These are phyloP conservation scores for Lucinisca nassula DNA, from an alignment of 2,888 invertebrate genomes.

Conservation along the genomic window DNA sequence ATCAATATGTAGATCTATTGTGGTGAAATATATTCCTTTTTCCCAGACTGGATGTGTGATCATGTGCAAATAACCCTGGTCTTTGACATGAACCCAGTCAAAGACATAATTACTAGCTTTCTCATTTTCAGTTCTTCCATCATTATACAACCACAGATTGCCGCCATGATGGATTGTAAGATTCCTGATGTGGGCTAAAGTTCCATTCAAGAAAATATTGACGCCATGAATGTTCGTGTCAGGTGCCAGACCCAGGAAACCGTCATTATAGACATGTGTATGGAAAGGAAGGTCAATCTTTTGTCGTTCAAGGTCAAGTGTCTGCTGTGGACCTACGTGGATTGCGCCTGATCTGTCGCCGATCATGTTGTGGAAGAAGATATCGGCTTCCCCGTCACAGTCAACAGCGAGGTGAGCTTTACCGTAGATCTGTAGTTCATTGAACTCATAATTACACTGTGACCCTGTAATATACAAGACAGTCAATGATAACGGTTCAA, in stretches of 20 bases:
- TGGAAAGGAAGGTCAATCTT: conserved; percentile 81
- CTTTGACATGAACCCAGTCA: conserved; percentile 79
- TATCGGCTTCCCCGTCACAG: conserved; percentile 66
- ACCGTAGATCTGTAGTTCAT: conserved; percentile 82
- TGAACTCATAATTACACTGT: conserved; percentile 67
- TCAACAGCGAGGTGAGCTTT: conserved; percentile 79
- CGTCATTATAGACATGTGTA: conserved; percentile 79
- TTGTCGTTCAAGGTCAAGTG: conserved; percentile 73
- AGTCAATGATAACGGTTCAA: too few relatives aligned
- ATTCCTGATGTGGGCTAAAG: conserved; percentile 76
- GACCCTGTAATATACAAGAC: not conserved
- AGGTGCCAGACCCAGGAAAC: conserved; percentile 78
- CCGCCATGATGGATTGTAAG: conserved; percentile 80
- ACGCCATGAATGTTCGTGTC: conserved; percentile 79
- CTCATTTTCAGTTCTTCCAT: conserved; percentile 71
- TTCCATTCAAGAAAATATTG: conserved; percentile 79
- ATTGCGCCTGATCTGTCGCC: conserved; percentile 81
- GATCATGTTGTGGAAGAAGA: conserved; percentile 80
- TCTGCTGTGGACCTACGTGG: conserved; percentile 76
- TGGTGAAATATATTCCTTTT: conserved; percentile 72
- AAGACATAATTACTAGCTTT: conserved; percentile 75
- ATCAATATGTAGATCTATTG: conserved; percentile 75
- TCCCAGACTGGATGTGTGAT: conserved; percentile 77
- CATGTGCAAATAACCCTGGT: conserved; percentile 78
- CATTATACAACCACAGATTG: conserved; percentile 74